Evolutionary conservation across 2,113 vertebrate species (phyloP).

Genomic region (Cynopterus brachyotis): DNA sequence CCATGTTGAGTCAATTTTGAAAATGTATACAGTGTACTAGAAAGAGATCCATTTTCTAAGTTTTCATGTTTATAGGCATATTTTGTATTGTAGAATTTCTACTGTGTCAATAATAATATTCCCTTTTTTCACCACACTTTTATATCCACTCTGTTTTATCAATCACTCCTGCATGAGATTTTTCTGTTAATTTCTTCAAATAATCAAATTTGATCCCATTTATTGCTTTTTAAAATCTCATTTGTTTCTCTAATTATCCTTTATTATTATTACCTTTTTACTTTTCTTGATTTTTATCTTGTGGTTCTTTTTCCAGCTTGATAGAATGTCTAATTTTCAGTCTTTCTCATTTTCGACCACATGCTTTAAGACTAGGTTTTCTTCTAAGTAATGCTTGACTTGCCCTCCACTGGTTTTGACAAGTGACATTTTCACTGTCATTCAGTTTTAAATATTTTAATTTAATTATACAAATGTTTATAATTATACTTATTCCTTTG

Average conservation of each 20-base stretch:
- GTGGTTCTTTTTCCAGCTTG: background rate
- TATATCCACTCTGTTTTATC: background rate
- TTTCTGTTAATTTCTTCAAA: background rate
- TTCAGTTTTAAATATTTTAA: slow-evolving; percentile 9
- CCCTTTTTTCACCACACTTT: background rate
- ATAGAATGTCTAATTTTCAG: background rate
- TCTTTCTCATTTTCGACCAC: background rate
- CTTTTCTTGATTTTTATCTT: background rate
- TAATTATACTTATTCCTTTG: background rate
- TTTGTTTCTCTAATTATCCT: background rate
- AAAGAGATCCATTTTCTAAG: background rate
- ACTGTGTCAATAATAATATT: background rate
- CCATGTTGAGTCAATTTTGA: background rate
- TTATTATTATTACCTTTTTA: background rate
- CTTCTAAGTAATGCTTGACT: background rate
- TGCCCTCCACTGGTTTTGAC: background rate
- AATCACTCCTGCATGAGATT: background rate
- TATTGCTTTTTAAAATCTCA: background rate
- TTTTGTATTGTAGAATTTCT: slow-evolving; percentile 14
- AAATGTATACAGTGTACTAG: background rate
- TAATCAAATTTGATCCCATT: background rate
- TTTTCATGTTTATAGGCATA: background rate
- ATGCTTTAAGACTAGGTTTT: background rate
- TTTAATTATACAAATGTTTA: background rate
- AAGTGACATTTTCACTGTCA: background rate